Percentiles rank a stretch among this genome's conserved stretches.
These are phyloP conservation scores for Amblyopsis hoosieri DNA, from an alignment of 2,797 vertebrate species.

Conservation along the genomic window DNA sequence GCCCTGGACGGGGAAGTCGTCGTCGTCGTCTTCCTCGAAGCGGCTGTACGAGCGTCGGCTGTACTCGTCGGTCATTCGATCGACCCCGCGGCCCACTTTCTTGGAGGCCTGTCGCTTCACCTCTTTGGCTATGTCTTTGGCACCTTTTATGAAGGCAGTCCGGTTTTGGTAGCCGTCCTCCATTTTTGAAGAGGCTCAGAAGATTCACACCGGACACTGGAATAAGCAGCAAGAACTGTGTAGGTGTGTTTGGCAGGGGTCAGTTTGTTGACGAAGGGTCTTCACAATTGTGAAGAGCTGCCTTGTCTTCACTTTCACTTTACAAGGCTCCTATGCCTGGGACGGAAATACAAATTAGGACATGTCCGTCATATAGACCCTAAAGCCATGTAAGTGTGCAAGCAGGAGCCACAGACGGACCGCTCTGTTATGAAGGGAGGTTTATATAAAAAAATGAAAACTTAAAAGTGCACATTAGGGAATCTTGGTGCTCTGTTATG, in stretches of 20 bases:
- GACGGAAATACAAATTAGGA: conserved; percentile 17
- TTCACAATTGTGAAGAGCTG: conserved; percentile 22
- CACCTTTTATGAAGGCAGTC: conserved; percentile 93
- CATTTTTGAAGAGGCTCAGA: conserved; percentile 73
- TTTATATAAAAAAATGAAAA: neutral
- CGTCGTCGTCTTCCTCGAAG: conserved; percentile 93
- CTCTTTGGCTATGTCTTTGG: conserved; percentile 97
- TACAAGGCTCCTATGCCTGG: conserved; percentile 37
- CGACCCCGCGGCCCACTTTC: conserved; percentile 89
- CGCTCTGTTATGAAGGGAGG: neutral
- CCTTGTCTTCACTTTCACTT: conserved; percentile 6
- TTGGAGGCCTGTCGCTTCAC: conserved; percentile 90
- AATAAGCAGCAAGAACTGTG: conserved; percentile 17
- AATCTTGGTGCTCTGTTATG: too few relatives aligned
- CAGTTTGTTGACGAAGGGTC: conserved; percentile 15
- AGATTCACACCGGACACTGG: conserved; percentile 19
- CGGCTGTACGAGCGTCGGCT: conserved; percentile 91
- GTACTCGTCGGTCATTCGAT: conserved; percentile 89
- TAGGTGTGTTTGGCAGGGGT: conserved; percentile 4
- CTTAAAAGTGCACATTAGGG: neutral
- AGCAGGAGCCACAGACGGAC: neutral
- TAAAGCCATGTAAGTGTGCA: neutral
- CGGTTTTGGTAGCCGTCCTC: conserved; percentile 94
- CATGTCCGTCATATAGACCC: neutral
- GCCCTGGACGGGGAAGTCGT: conserved; percentile 80